Evolutionary conservation across 2,888 invertebrate species (phyloP).

Genomic region (Steinernema hermaphroditum): DNA sequence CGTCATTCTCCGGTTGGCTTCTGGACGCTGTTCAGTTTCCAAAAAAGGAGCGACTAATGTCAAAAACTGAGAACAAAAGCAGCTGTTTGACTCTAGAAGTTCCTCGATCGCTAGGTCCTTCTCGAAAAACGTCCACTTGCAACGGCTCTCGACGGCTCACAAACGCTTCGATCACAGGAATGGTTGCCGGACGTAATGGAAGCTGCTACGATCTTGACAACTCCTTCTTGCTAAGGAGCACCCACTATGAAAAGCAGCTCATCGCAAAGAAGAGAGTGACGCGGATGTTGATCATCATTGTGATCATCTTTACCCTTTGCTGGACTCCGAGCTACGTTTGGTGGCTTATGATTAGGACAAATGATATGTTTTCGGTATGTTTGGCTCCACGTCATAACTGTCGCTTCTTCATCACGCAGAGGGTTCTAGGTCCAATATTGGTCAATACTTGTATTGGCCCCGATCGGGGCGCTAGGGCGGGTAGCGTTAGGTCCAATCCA

Average conservation of each 20-base stretch:
- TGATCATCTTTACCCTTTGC: slow-evolving; percentile 84
- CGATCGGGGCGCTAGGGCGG: too few relatives aligned
- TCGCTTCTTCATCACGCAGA: too few relatives aligned
- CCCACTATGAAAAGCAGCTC: slow-evolving; percentile 78
- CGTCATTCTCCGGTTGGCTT: slow-evolving; percentile 23
- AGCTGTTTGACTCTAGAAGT: slow-evolving; percentile 21
- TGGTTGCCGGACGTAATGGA: slow-evolving; percentile 10
- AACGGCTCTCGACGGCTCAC: neutral
- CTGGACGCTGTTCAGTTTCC: slow-evolving; percentile 20
- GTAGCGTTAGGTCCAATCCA: too few relatives aligned
- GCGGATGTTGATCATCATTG: slow-evolving; percentile 84
- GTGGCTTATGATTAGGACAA: slow-evolving; percentile 52
- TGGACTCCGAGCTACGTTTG: slow-evolving; percentile 76
- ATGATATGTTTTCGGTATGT: slow-evolving; percentile 41
- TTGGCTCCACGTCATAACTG: too few relatives aligned
- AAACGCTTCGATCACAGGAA: slow-evolving; percentile 9
- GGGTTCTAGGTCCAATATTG: too few relatives aligned
- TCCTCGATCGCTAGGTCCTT: slow-evolving; percentile 1
- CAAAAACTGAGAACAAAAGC: slow-evolving; percentile 2
- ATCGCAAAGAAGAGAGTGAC: slow-evolving; percentile 75
- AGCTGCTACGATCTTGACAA: slow-evolving; percentile 20
- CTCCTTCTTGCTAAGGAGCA: slow-evolving; percentile 71
- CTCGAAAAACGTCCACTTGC: neutral
- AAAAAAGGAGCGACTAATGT: slow-evolving; percentile 18
- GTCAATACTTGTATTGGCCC: too few relatives aligned